Base-by-base conservation (phyloP, 1,140 invertebrate species). In the Neuroterus valhalla region DNA sequence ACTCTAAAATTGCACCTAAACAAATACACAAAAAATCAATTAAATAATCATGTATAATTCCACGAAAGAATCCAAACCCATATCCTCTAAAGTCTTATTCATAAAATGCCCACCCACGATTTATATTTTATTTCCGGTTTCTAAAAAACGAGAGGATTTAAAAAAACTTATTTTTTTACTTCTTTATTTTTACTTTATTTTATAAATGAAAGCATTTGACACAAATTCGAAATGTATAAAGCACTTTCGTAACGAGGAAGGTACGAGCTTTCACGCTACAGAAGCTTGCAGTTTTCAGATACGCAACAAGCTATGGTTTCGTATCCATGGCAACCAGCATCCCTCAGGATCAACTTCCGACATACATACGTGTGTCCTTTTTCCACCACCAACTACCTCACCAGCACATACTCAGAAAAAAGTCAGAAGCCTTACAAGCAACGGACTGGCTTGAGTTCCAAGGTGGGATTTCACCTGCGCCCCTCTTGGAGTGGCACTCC, bases 291-390 rank as follows among this genome's bases (percentile, higher is more conserved):
- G 38, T 21, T 68, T 68, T 43, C 43, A 44, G 38, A 68, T 43
- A 68, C 38, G 66, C 66, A 68, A 68, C 66, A 68, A 68, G 66
- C 66, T 6, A 68, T 21, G 43, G 38, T 45, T 44, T 68, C 38
- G 66, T 68, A 21, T 8, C 43, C 66, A 68, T 68, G 43, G 66
- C 43, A 68, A 68, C 66, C 66, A 17, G 66, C 43, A 68, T 68
- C 66, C 66, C 66, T 68, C 66, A 68, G 38, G 38, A 68, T 43
- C 38, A 68, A 44, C 23, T 8, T 68, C n/a, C n/a, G 21, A 68
- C 66, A 44, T 68, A 44, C 66, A 10, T 68, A n/a, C n/a, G n/a
- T n/a, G n/a, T 43, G 38, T 68, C 43, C 43, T 68, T 68, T 68
- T 68, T 23, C 43, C 66, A 68, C 66, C 43, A 44, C 43, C 12